These are phyloP conservation scores for Callosobruchus maculatus DNA, from an alignment of 2,888 invertebrate genomes.

Conservation along the genomic window DNA sequence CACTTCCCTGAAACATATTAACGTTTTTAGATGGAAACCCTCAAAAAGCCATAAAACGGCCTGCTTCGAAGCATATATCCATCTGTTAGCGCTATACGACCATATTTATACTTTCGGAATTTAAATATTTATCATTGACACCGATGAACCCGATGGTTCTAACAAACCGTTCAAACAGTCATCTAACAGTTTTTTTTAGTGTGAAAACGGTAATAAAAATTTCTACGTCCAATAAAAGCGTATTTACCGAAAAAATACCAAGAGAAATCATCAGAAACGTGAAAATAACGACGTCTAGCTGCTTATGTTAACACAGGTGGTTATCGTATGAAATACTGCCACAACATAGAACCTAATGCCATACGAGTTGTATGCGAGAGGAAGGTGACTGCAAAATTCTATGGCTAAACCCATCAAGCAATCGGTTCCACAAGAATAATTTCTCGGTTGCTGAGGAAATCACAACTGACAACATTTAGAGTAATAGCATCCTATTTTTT, in stretches of 20 bases:
- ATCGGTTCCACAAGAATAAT: too few species aligned
- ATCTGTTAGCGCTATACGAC: not conserved
- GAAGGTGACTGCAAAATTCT: too few species aligned
- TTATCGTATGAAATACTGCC: not conserved
- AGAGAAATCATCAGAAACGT: constrained; percentile 25
- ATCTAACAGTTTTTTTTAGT: constrained; percentile 27
- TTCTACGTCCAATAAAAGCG: constrained; percentile 21
- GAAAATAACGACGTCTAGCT: constrained; percentile 12
- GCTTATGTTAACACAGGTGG: not conserved
- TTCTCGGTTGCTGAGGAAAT: too few species aligned
- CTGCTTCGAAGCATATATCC: not conserved
- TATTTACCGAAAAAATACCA: constrained; percentile 22
- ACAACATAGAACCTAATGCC: too few species aligned
- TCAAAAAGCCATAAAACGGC: not conserved
- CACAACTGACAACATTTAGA: too few species aligned
- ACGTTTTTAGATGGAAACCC: not conserved
- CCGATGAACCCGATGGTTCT: constrained; percentile 4
- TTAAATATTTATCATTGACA: constrained; percentile 14
- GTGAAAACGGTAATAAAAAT: constrained; percentile 28
- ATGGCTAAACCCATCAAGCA: too few species aligned
- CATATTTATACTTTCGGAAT: constrained; percentile 10
- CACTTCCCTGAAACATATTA: not conserved
- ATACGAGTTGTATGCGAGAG: too few species aligned
- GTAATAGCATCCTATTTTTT: too few species aligned
- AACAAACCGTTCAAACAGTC: constrained; percentile 22